phyloP scores from a whole-genome alignment of 2,888 invertebrate genomes.

The Epinotia nisella region DNA sequence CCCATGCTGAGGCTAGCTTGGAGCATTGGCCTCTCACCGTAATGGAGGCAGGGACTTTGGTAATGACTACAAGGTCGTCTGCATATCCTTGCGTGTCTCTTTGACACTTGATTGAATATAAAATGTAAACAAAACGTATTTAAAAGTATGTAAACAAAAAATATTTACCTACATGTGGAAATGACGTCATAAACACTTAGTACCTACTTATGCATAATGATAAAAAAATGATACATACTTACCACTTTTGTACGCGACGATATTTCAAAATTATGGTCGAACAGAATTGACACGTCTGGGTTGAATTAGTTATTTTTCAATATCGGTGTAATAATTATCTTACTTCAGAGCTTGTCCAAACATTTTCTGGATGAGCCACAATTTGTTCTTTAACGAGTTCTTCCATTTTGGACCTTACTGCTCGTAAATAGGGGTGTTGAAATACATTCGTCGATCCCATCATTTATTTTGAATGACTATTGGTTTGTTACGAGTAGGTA shows the following conservation, averaged over 20 bases:
- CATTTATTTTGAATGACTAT: slow-evolving; percentile 44
- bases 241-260: slow-evolving; percentile 41
- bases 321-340: slow-evolving; percentile 53
- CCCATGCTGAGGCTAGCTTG: no score
- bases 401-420: slow-evolving; percentile 15
- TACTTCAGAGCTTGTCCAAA: slow-evolving; percentile 53
- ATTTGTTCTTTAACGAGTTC: slow-evolving; percentile 20
- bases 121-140: no score
- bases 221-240: no score
- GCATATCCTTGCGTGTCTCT: no score
- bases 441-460: slow-evolving; percentile 6
- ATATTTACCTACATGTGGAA: no score
- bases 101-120: no score
- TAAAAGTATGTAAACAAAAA: no score
- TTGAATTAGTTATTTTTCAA: slow-evolving; percentile 58
- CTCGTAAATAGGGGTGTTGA: not conserved
- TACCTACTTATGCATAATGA: no score
- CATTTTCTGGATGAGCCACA: slow-evolving; percentile 49
- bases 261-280: slow-evolving; percentile 49
- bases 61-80: no score
- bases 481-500: slow-evolving; percentile 30
- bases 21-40: no score
- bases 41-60: no score
- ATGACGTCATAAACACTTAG: no score
- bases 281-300: slow-evolving; percentile 54